Conservation (phyloP, 30 jellyfish, hydroid and myxozoan genomes). For the Rhopilema esculentum region DNA sequence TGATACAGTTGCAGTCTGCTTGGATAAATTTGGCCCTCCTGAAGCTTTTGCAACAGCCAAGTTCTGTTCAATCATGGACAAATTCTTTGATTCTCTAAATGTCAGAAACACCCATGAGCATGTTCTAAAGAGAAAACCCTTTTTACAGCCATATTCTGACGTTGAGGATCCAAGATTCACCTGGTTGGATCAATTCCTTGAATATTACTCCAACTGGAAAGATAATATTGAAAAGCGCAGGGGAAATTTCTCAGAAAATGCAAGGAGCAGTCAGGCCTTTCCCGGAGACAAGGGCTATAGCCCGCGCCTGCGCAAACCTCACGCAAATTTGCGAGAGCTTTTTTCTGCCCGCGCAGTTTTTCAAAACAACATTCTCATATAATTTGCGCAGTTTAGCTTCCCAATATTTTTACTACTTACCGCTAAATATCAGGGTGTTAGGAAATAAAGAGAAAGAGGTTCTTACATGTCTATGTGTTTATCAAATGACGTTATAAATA, state of each 20-base stretch:
- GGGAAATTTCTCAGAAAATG: conserved; percentile 51
- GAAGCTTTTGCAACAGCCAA: conserved; percentile 58
- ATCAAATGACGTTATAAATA: no score
- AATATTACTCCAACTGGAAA: conserved; percentile 58
- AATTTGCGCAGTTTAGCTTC: no score
- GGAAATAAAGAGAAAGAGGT: no score
- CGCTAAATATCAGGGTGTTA: conserved; percentile 63
- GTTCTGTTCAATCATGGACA: conserved; percentile 64
- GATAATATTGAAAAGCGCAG: conserved; percentile 62
- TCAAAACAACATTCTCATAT: no score
- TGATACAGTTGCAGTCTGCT: no score
- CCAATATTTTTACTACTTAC: conserved; percentile 77
- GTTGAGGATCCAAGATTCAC: conserved; percentile 42
- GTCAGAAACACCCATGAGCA: conserved; percentile 33
- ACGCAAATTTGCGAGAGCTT: no score
- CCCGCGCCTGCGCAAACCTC: no score
- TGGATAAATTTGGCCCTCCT: conserved; percentile 50
- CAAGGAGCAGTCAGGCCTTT: conserved; percentile 51
- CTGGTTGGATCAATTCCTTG: conserved; percentile 63
- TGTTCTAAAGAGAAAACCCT: conserved; percentile 33
- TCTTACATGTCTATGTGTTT: no score
- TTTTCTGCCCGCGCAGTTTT: no score
- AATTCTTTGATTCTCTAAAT: conserved; percentile 48
- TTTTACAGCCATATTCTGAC: conserved; percentile 36
- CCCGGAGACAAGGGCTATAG: no score